These are phyloP conservation scores for Lasioglossum figueresi DNA, from an alignment of 2,888 invertebrate species.

Conservation along the genomic window DNA sequence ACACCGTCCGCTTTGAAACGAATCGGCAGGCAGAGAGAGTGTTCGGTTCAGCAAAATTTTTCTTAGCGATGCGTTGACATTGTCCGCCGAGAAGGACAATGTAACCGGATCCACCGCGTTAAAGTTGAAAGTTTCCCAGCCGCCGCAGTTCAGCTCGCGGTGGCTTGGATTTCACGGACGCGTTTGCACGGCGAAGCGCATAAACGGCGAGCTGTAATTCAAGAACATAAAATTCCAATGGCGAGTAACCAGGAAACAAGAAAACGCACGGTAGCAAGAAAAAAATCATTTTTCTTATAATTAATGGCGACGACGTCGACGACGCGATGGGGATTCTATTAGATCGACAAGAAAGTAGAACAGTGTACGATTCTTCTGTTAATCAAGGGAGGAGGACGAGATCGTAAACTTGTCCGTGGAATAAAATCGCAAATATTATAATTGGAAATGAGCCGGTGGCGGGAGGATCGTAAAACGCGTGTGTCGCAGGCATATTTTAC, in stretches of 20 bases:
- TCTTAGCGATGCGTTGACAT: not conserved
- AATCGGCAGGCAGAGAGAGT: too few species aligned
- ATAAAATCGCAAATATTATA: conserved; percentile 40
- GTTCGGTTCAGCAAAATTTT: not conserved
- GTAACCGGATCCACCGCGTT: conserved; percentile 14
- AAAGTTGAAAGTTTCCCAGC: conserved; percentile 29
- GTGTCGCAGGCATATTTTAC: conserved; percentile 6
- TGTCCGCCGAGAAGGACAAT: not conserved
- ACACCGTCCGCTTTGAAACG: not conserved
- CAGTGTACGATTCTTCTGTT: conserved; percentile 29
- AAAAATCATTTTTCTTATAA: conserved; percentile 55
- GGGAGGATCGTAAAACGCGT: not conserved
- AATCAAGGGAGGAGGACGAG: conserved; percentile 56
- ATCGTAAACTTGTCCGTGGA: conserved; percentile 27
- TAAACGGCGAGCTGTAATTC: conserved; percentile 45
- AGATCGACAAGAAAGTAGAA: conserved; percentile 13
- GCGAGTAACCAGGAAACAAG: not conserved
- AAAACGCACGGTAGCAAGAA: not conserved
- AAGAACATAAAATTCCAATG: conserved; percentile 36
- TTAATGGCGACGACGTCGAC: conserved; percentile 53
- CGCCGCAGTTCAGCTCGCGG: not conserved
- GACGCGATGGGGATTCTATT: conserved; percentile 23
- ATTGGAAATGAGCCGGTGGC: conserved; percentile 32
- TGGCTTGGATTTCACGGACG: not conserved
- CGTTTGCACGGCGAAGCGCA: conserved; percentile 40